A percentile compares a stretch with the other conserved stretches of the same genome.
Evolutionary conservation across 2,797 vertebrate species (phyloP).

Genomic region (Alauda arvensis): DNA sequence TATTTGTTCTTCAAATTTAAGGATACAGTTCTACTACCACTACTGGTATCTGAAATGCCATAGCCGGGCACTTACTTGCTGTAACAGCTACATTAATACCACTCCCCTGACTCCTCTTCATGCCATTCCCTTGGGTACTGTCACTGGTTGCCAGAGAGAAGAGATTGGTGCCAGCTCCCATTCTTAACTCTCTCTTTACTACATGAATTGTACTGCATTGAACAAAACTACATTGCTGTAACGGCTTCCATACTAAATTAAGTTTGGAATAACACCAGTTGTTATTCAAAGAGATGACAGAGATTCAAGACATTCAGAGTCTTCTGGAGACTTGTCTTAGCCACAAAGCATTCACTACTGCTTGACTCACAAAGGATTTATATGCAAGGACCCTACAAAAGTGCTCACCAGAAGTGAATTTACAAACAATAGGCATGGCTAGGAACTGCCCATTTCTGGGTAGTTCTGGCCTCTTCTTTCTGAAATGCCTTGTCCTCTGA

Average conservation of each 20-base stretch:
- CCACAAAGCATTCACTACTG: neutral
- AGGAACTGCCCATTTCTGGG: neutral
- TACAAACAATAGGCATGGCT: neutral
- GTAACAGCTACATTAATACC: neutral
- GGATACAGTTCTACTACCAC: neutral
- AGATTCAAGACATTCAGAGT: neutral
- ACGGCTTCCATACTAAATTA: neutral
- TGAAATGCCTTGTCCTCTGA: neutral
- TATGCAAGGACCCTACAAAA: neutral
- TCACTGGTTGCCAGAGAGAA: neutral
- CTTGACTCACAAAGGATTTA: neutral
- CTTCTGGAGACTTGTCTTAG: neutral
- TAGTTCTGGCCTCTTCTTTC: neutral
- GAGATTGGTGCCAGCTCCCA: neutral
- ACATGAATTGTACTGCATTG: neutral
- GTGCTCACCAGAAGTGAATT: neutral
- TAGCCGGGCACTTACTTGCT: neutral
- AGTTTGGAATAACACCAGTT: neutral
- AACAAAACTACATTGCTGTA: neutral
- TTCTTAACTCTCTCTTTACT: neutral
- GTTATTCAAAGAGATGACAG: neutral
- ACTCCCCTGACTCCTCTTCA: neutral
- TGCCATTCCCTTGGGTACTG: fast-evolving
- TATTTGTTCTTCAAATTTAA: neutral
- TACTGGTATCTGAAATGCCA: neutral